Conservation (phyloP, 2,113 vertebrate genomes). For the Uria lomvia region DNA sequence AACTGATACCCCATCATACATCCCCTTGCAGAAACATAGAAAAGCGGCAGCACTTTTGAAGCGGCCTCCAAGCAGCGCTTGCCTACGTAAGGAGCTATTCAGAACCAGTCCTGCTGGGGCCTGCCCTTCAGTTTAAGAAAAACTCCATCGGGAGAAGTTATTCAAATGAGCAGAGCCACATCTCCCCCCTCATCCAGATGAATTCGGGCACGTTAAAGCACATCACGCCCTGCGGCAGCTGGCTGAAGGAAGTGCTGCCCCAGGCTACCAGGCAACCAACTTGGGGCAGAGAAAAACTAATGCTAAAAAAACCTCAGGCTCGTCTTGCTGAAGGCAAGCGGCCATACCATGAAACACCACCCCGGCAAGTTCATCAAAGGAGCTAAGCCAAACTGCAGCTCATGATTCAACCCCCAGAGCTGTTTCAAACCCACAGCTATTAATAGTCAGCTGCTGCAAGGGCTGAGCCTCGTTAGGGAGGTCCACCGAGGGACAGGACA, state of each 20-base stretch:
- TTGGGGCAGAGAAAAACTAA: not conserved
- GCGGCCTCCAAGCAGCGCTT: not conserved
- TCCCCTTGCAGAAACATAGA: not conserved
- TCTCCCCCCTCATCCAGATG: not conserved
- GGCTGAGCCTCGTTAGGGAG: accelerated
- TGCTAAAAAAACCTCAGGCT: not conserved
- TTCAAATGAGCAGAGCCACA: not conserved
- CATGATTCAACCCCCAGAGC: not conserved
- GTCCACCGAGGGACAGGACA: not conserved
- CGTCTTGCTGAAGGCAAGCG: accelerated
- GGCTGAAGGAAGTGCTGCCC: not conserved
- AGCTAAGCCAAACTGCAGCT: not conserved
- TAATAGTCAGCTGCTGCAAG: not conserved
- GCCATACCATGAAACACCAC: accelerated
- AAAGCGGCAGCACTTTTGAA: not conserved
- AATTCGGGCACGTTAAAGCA: not conserved
- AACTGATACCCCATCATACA: no score
- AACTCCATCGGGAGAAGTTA: not conserved
- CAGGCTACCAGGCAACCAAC: not conserved
- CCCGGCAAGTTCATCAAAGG: not conserved
- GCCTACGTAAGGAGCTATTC: accelerated
- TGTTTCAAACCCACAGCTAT: not conserved
- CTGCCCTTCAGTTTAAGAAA: not conserved
- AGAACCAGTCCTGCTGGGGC: not conserved
- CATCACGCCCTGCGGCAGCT: accelerated